Base-by-base conservation (phyloP, 2,888 invertebrate genomes). In the Embidobia sp. region DNA sequence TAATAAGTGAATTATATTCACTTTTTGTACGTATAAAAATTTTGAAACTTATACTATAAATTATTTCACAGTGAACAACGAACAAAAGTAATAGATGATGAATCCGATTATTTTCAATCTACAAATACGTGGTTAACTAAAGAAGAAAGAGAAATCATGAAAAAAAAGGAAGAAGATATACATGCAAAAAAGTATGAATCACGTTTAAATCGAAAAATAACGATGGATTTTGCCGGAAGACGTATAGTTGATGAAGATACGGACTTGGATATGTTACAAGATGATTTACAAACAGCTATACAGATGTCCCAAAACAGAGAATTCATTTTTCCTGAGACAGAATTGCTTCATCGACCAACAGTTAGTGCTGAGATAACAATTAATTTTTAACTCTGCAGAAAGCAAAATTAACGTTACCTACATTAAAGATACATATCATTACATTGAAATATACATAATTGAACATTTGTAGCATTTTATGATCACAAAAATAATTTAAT, bases 41-140 rank as follows among this genome's bases (percentile, higher is more conserved):
- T n/a, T n/a, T n/a, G n/a, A n/a, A n/a, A n/a, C n/a, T n/a, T n/a
- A n/a, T n/a, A n/a, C n/a, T n/a, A n/a, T n/a, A n/a, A n/a, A n/a
- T n/a, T n/a, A n/a, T n/a, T n/a, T n/a, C n/a, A n/a, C 83, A 95
- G 95, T 85, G 93, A 93, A 81, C 92, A 92, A 31, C 92, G 95
- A 63, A 94, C 94, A 1, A 93, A 92, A 85, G 95, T 97, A 3
- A 96, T 95, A 40, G 98, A 99, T 88, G 98, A 98, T 87, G 97
- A 98, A 87, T 93, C 95, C 78, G 98, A 98, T 89, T 98, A 98
- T 89, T 99, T 96, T 88, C 93, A 94, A 84, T 67, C 94, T 27
- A 93, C 93, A 84, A 95, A 95, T 80, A 94, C 94, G 16, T 98
- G 98, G 97, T 90, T 97, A 13, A 93, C 93, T 31, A 91, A 93